These are phyloP conservation scores for Peromyscus nudipes DNA, from an alignment of 2,797 vertebrate species.

Conservation along the genomic window DNA sequence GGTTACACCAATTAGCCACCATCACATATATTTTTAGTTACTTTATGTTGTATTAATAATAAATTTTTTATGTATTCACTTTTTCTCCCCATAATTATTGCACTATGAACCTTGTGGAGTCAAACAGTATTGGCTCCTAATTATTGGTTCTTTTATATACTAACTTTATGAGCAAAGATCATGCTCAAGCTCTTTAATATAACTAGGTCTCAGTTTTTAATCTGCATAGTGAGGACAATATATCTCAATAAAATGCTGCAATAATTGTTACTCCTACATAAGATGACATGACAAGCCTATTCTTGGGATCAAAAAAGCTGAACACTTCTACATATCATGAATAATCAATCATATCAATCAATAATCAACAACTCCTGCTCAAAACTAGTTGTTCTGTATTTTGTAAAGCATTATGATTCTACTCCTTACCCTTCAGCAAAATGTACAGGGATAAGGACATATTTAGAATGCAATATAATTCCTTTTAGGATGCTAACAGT, in stretches of 20 bases:
- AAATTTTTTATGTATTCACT: not conserved
- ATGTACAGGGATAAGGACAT: not conserved
- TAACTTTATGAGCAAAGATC: not conserved
- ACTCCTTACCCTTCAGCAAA: not conserved
- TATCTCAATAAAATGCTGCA: not conserved
- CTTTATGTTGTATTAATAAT: not conserved
- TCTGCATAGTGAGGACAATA: not conserved
- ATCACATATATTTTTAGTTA: not conserved
- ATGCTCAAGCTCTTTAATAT: not conserved
- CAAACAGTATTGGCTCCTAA: not conserved
- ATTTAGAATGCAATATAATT: not conserved
- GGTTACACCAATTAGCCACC: not conserved
- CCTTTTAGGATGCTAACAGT: not conserved
- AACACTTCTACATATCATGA: not conserved
- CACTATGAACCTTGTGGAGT: not conserved
- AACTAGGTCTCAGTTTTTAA: not conserved
- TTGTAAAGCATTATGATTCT: not conserved
- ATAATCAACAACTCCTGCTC: not conserved
- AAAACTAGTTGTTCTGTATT: not conserved
- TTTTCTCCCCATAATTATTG: not conserved
- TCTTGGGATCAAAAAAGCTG: not conserved
- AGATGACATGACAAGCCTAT: not conserved
- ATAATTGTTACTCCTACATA: not conserved
- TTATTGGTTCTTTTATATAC: not conserved
- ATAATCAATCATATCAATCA: too few species aligned